These are phyloP conservation scores for Takifugu flavidus DNA, from an alignment of 2,113 vertebrate genomes.

Conservation along the genomic window DNA sequence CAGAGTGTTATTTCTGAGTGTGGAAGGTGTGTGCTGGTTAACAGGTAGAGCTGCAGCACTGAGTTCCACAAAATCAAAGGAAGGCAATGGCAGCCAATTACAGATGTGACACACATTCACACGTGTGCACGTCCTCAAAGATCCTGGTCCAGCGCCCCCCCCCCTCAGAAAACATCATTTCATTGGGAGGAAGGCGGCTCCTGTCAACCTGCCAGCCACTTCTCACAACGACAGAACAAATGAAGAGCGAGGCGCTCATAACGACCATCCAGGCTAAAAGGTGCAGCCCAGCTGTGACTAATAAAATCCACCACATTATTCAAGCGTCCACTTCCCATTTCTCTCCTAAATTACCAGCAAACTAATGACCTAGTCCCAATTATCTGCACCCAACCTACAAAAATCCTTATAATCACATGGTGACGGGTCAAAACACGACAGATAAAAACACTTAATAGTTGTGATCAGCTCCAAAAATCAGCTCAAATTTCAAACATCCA, in stretches of 20 bases:
- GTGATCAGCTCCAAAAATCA: too few species aligned
- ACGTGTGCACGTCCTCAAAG: constrained; percentile 5
- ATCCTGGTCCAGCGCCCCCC: constrained; percentile 18
- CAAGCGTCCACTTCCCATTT: constrained; percentile 30
- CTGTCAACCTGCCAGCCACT: constrained; percentile 45
- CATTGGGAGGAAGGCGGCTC: constrained; percentile 48
- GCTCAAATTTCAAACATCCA: too few species aligned
- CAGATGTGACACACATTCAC: constrained; percentile 44
- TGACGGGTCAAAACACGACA: too few species aligned
- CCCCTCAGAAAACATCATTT: constrained; percentile 2
- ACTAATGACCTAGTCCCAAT: constrained; percentile 33
- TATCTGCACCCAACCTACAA: too few species aligned
- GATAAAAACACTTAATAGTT: too few species aligned
- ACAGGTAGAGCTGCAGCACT: constrained; percentile 54
- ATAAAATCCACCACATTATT: constrained; percentile 42
- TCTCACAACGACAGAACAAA: constrained; percentile 17
- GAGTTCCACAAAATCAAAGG: constrained; percentile 71
- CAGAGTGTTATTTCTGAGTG: constrained; percentile 40
- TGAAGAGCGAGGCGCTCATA: constrained; percentile 34
- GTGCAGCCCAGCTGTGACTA: constrained; percentile 21
- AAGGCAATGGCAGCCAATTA: constrained; percentile 57
- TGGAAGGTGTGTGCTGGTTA: constrained; percentile 54
- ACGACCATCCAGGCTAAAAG: constrained; percentile 33
- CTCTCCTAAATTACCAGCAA: constrained; percentile 5
- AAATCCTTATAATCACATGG: too few species aligned